Percentiles rank a stretch among this genome's conserved stretches.
phyloP scores from a whole-genome alignment of 2,797 vertebrate genomes.

The Manis crassicaudata region DNA sequence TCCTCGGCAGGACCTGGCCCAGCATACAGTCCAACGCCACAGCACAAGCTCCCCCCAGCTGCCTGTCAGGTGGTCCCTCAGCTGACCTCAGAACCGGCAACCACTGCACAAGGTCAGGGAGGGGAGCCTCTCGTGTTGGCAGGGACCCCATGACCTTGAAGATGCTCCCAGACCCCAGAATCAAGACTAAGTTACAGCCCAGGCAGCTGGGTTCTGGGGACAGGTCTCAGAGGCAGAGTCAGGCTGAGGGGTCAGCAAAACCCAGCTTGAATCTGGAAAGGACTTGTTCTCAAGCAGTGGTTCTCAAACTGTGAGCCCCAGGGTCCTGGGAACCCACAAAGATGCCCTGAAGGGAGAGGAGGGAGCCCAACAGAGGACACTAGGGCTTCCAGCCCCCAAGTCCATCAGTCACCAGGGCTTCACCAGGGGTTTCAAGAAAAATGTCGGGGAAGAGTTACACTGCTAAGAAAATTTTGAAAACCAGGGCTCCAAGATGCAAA shows the following conservation, averaged over 20 bases:
- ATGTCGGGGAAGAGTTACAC: rapidly evolving
- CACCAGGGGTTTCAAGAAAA: neutral
- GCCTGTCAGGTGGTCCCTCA: neutral
- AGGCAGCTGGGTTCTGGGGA: too few relatives aligned
- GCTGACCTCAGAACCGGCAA: neutral
- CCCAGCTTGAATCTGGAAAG: neutral
- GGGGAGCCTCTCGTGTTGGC: neutral
- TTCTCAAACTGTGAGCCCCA: neutral
- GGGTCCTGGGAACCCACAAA: neutral
- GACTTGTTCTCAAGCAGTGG: neutral
- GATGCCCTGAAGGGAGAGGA: neutral
- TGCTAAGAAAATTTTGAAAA: neutral
- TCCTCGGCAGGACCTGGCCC: neutral
- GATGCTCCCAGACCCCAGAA: neutral
- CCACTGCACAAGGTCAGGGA: neutral
- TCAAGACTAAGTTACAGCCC: neutral
- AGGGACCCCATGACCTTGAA: neutral
- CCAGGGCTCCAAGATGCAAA: neutral
- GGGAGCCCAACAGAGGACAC: neutral
- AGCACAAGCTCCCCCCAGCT: rapidly evolving
- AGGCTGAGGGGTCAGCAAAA: neutral
- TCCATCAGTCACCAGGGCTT: neutral
- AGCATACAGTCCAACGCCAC: neutral
- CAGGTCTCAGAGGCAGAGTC: neutral
- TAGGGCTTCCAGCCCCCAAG: neutral